These are phyloP conservation scores for Tragelaphus strepsiceros DNA, from an alignment of 2,113 vertebrate genomes.

Conservation along the genomic window DNA sequence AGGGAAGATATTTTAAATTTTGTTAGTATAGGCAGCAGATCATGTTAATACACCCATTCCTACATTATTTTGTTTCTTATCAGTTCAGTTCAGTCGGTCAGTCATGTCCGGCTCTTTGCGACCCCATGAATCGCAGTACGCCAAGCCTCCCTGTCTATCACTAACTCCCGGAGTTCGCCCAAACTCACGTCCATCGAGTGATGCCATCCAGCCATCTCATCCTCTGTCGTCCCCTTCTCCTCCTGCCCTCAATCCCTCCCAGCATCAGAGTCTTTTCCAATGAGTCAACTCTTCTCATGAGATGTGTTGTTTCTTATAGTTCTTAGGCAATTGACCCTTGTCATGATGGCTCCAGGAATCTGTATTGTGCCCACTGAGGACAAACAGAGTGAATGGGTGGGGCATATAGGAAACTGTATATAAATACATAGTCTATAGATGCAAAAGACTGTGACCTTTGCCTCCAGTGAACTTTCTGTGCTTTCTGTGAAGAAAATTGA, in stretches of 20 bases:
- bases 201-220: too few species aligned
- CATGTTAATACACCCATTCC: background rate
- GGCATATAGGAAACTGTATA: background rate
- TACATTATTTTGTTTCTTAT: background rate
- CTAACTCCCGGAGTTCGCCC: too few species aligned
- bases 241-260: too few species aligned
- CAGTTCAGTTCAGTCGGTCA: too few species aligned
- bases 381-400: background rate
- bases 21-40: background rate
- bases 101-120: fast-evolving
- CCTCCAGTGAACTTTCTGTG: too few species aligned
- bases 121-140: too few species aligned
- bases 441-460: background rate
- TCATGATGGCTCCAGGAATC: background rate
- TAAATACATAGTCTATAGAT: background rate
- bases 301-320: background rate
- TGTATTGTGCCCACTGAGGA: background rate
- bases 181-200: too few species aligned
- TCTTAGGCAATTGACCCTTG: background rate
- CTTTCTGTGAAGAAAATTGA: background rate
- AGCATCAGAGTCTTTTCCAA: too few species aligned
- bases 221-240: too few species aligned
- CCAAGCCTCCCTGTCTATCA: too few species aligned
- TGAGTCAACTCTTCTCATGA: too few species aligned
- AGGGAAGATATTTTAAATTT: background rate